Evolutionary conservation across 2,113 vertebrate genomes (phyloP), one percentile per base, ranked within the genome.

Genomic region (Entelurus aequoreus): DNA sequence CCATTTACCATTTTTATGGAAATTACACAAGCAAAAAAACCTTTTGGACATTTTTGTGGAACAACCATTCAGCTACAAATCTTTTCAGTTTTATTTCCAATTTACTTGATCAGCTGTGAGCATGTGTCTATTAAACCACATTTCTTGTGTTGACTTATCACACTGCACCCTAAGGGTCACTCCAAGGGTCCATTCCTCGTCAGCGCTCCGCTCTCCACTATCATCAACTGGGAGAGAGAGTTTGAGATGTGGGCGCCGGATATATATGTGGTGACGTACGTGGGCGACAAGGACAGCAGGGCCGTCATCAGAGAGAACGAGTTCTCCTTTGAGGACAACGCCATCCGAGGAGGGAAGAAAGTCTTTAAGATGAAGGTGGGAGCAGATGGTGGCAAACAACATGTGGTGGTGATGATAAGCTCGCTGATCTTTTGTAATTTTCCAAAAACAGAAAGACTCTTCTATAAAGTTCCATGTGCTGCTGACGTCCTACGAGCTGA

Each of bases 191-290:
- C 96, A 62, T 99, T 99, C 84, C 88, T 99, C 77, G 96, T 99
- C 69, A 96, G 96, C 47, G 96, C 96, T 0, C 96, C 96, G 0
- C 93, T 99, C 48, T 99, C 96, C 72, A 99, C 96, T 66, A 99
- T 99, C 86, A 99, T 98, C 75, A 99, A 99, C 88, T 98, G 96
- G 96, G 96, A 99, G 68, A 79, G 96, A 42, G 96, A 99, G 87
- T 97, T 99, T 86, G 96, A 99, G 84, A 95, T 98, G 94, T 99
- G 96, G 96, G 96, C 96, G 1, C 96, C 96, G 0, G 96, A 95
- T 70, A 96, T 99, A 93, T 99, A 98, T 6, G 96, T 99, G 38
- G 96, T 99, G 68, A 99, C 96, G 0, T 99, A 99, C 0, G 92
- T 98, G 0, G 96, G 96, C 0, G 96, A 99, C 83, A 98, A 98